A percentile compares a stretch with the other conserved stretches of the same genome.
These are phyloP conservation scores for Budorcas taxicolor DNA, from an alignment of 2,113 vertebrate species.

Conservation along the genomic window DNA sequence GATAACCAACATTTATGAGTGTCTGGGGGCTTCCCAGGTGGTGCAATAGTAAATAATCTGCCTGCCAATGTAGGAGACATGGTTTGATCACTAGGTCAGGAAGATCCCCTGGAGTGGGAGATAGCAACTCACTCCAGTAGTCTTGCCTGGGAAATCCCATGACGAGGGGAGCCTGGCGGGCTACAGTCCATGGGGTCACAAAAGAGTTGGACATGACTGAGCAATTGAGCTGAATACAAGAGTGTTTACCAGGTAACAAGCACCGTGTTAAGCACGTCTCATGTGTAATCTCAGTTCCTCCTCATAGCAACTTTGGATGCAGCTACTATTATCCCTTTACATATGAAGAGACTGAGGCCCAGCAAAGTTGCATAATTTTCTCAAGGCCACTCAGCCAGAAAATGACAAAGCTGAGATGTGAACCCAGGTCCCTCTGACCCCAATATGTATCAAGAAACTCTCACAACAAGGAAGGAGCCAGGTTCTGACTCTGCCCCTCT, in stretches of 20 bases:
- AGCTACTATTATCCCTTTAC: not conserved
- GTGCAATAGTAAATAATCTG: not conserved
- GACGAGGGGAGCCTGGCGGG: not conserved
- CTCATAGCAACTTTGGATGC: no score
- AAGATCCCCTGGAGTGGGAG: not conserved
- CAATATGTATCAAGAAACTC: not conserved
- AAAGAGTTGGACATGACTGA: not conserved
- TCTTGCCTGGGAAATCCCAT: not conserved
- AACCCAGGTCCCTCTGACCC: not conserved
- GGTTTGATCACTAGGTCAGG: not conserved
- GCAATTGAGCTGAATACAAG: not conserved
- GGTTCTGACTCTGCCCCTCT: not conserved
- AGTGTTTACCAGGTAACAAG: not conserved
- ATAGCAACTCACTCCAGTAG: not conserved
- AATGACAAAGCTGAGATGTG: not conserved
- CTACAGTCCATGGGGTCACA: not conserved
- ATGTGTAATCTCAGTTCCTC: not conserved
- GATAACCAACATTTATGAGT: not conserved
- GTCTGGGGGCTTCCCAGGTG: not conserved
- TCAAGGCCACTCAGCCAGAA: not conserved
- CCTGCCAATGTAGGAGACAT: not conserved
- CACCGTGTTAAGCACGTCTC: not conserved
- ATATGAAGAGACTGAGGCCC: not conserved
- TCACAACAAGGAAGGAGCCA: not conserved
- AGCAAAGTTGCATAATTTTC: not conserved